Evolutionary conservation across 2,113 vertebrate genomes (phyloP).

Genomic region (Hemibagrus wyckioides): DNA sequence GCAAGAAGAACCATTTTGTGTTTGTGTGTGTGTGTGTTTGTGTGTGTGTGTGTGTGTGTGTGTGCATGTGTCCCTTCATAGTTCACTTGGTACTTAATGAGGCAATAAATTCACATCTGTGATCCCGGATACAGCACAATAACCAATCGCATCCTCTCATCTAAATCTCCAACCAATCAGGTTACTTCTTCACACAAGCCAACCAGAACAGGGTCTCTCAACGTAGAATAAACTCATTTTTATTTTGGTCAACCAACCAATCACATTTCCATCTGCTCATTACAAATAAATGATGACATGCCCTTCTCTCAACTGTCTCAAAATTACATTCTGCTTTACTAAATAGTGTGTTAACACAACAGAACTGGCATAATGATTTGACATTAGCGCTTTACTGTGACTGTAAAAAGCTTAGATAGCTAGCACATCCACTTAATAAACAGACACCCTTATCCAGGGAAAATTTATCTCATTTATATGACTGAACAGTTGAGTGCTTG

Average conservation of each 20-base stretch:
- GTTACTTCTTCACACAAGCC: conserved; percentile 6
- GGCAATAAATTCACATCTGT: conserved; percentile 57
- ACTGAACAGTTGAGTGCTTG: no score
- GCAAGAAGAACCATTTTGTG: not conserved
- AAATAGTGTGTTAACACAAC: not conserved
- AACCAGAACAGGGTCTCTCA: not conserved
- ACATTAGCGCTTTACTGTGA: not conserved
- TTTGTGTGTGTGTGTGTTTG: conserved; percentile 38
- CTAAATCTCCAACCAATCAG: conserved; percentile 38
- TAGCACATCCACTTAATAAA: not conserved
- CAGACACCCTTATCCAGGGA: no score
- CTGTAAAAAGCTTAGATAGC: not conserved
- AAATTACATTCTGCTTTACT: not conserved
- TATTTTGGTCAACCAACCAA: not conserved
- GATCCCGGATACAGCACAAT: conserved; percentile 33
- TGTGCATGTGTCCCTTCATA: conserved; percentile 8
- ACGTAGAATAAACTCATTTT: not conserved
- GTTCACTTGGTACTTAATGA: conserved; percentile 49
- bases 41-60: conserved; percentile 40
- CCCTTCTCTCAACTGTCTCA: not conserved
- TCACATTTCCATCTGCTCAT: not conserved
- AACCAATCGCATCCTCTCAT: conserved; percentile 44
- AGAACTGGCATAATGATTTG: not conserved
- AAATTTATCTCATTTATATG: no score
- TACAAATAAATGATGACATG: not conserved